Percentiles rank a stretch among this genome's conserved stretches.
These are phyloP conservation scores for Camponotus fellah DNA, from an alignment of 2,888 invertebrate species.

Conservation along the genomic window DNA sequence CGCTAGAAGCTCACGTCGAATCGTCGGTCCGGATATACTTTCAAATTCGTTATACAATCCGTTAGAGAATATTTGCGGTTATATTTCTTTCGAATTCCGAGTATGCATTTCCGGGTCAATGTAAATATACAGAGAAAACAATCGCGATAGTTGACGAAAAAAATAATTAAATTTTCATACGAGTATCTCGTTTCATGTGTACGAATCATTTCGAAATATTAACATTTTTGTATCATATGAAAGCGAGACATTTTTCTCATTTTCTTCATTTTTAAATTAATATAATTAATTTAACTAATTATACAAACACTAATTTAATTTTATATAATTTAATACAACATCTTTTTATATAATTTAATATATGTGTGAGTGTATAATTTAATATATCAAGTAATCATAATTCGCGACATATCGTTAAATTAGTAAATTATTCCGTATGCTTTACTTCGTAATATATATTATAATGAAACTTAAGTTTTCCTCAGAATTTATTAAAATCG, in stretches of 20 bases:
- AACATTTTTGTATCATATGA: conserved; percentile 3
- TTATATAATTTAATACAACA: background rate
- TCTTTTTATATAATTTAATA: too few species aligned
- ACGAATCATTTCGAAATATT: conserved; percentile 23
- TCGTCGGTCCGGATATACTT: conserved; percentile 60
- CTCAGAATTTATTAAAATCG: conserved; percentile 2
- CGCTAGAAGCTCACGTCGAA: conserved; percentile 54
- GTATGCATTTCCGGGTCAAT: conserved; percentile 24
- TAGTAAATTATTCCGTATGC: background rate
- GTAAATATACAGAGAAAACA: conserved; percentile 20
- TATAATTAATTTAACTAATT: background rate
- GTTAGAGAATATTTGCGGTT: conserved; percentile 66
- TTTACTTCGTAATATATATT: background rate
- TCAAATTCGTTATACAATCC: conserved; percentile 63
- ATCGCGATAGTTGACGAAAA: conserved; percentile 15
- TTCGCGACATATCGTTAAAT: background rate
- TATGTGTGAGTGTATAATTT: background rate
- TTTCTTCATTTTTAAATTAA: too few species aligned
- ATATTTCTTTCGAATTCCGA: conserved; percentile 41
- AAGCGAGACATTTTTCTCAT: background rate
- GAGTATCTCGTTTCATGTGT: conserved; percentile 21
- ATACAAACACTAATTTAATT: background rate
- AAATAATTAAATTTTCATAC: conserved; percentile 32
- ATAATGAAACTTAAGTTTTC: conserved; percentile 2
- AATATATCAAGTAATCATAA: background rate